Conservation (phyloP, 2,888 invertebrate species). For the Macrophya annulata region DNA sequence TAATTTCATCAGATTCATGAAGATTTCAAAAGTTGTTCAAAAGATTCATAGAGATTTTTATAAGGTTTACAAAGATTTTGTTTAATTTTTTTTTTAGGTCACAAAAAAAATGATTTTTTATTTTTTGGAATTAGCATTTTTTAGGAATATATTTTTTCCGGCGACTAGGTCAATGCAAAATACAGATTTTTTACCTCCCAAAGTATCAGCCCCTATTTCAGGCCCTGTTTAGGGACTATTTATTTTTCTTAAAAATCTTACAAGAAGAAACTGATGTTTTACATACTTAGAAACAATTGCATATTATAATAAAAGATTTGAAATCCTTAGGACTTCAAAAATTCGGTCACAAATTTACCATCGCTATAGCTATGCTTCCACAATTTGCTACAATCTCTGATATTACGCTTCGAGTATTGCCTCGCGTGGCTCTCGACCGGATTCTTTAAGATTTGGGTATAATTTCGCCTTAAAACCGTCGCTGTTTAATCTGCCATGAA, state of each 20-base stretch:
- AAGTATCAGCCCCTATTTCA: background rate
- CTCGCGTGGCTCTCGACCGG: slow-evolving; percentile 79
- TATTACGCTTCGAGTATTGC: slow-evolving; percentile 70
- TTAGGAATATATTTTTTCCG: too few species aligned
- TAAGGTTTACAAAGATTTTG: too few species aligned
- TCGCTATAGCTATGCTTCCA: background rate
- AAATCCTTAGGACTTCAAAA: too few species aligned
- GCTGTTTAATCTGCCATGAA: slow-evolving; percentile 81
- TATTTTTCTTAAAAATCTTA: background rate
- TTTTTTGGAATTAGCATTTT: too few species aligned
- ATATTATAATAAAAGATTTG: background rate
- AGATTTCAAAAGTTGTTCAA: too few species aligned
- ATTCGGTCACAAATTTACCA: too few species aligned
- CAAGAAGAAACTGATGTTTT: background rate
- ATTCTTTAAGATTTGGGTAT: slow-evolving; percentile 86
- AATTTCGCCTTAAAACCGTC: slow-evolving; percentile 85
- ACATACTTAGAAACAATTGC: slow-evolving; percentile 1
- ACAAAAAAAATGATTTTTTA: too few species aligned
- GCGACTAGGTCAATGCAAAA: background rate
- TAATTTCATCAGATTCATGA: background rate
- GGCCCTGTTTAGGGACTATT: background rate
- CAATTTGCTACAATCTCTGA: background rate
- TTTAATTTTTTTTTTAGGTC: too few species aligned
- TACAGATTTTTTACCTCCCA: background rate
- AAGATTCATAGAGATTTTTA: too few species aligned